phyloP scores from a whole-genome alignment of 1,140 invertebrate species.

The Cecropterus lyciades region DNA sequence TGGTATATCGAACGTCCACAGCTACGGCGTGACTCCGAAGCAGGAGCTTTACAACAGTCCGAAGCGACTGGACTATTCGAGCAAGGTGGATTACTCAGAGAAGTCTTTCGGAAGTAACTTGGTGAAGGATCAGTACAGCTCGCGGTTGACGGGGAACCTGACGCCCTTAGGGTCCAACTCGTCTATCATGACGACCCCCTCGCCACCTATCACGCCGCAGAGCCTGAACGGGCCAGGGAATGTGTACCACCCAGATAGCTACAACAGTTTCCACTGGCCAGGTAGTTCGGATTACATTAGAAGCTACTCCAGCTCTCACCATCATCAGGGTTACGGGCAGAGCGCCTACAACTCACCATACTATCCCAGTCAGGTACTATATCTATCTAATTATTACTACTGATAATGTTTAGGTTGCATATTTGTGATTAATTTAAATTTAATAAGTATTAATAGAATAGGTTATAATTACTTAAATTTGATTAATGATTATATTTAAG shows the following conservation, averaged over 20 bases:
- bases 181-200: constrained; percentile 87
- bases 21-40: constrained; percentile 75
- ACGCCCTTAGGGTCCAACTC: constrained; percentile 87
- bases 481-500: no score
- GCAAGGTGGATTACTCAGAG: constrained; percentile 74
- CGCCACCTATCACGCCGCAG: constrained; percentile 86
- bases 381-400: not conserved
- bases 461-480: no score
- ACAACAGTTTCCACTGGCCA: constrained; percentile 85
- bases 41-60: constrained; percentile 77
- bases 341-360: constrained; percentile 85
- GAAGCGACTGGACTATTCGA: constrained; percentile 72
- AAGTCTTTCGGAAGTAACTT: constrained; percentile 71
- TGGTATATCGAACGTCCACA: constrained; percentile 63
- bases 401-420: no score
- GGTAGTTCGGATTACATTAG: constrained; percentile 80
- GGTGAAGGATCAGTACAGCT: constrained; percentile 77
- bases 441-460: no score
- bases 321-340: constrained; percentile 86
- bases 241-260: constrained; percentile 83
- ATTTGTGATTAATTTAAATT: no score
- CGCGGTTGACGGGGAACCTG: constrained; percentile 83
- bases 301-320: constrained; percentile 78
- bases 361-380: constrained; percentile 80
- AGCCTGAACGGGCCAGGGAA: constrained; percentile 80